Base-by-base conservation (phyloP, 2,113 vertebrate species). In the Eptatretus burgeri region DNA sequence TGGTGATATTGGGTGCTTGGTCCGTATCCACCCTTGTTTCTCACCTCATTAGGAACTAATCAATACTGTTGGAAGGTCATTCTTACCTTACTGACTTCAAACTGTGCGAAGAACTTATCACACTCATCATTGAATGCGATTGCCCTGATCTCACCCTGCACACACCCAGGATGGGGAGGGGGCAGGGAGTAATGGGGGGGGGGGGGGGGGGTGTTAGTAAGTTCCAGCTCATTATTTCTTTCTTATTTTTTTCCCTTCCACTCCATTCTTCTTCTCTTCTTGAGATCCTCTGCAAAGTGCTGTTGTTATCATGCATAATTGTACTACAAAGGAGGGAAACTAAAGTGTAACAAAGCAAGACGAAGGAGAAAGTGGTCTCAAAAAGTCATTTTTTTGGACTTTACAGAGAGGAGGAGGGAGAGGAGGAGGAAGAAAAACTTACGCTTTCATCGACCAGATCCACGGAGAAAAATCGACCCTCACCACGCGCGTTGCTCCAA, bases 401-500 rank as follows among this genome's bases (percentile, higher is more conserved):
- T 27, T 63, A 62, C 12, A 65, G 11, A 64, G 17, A 49, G 14
- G 16, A 41, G 51, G 51, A 14, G 51, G 51, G 20, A n/a, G 50
- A 14, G 13, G 63, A 51, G 16, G 49, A 63, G 9, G 17, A 16
- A 41, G 51, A 66, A 63, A 51, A 27, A 20, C 89, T 83, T 74
- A 98, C 91, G 2, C 82, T 94, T 72, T 96, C 88, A 70, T 98
- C 91, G 63, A 95, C 80, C 1, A 98, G 68, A 72, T 98, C 89
- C 69, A 96, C 74, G 52, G 86, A 87, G 69, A 98, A 98, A 49
- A 98, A 83, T 69, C 86, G 94, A 60, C 91, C 91, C 52, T 94
- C 86, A 1, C 91, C 91, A 10, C 89, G 81, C 18, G 86, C 83
- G 72, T 98, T 98, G 77, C 85, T 94, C 91, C 91, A 98, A 0